Evolutionary conservation across 1,140 invertebrate genomes (phyloP).

Genomic region (Lepidotrigona ventralis): DNA sequence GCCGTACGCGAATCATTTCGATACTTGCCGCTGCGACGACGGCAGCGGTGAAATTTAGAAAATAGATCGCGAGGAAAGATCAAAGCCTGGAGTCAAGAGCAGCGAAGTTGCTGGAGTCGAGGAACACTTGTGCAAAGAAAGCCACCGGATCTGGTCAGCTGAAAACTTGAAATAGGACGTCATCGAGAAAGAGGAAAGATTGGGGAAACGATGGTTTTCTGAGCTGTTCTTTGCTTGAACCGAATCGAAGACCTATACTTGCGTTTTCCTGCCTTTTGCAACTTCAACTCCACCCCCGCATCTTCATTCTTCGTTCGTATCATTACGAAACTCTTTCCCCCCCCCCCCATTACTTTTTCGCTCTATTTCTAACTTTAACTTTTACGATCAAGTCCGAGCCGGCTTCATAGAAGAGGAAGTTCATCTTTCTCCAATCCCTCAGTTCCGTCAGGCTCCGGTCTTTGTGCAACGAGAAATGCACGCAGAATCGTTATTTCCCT

Average conservation of each 20-base stretch:
- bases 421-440: not conserved
- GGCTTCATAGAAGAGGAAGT: conserved; percentile 29
- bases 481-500: conserved; percentile 2
- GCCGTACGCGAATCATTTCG: too few species aligned
- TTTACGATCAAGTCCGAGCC: conserved; percentile 24
- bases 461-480: conserved; percentile 14
- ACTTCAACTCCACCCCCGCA: not conserved
- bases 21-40: too few species aligned
- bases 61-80: too few species aligned
- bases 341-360: not conserved
- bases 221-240: not conserved
- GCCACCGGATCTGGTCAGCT: not conserved
- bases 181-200: conserved; percentile 12
- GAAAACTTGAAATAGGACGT: conserved; percentile 24
- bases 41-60: too few species aligned
- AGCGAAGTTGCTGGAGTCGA: too few species aligned
- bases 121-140: not conserved
- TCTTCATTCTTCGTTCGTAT: not conserved
- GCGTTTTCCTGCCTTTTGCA: not conserved
- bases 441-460: not conserved
- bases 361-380: conserved; percentile 50
- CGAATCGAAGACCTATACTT: conserved; percentile 12
- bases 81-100: too few species aligned
- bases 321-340: conserved; percentile 25
- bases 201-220: not conserved